Base-by-base conservation (phyloP, 2,888 invertebrate genomes). In the Andrena marginata region DNA sequence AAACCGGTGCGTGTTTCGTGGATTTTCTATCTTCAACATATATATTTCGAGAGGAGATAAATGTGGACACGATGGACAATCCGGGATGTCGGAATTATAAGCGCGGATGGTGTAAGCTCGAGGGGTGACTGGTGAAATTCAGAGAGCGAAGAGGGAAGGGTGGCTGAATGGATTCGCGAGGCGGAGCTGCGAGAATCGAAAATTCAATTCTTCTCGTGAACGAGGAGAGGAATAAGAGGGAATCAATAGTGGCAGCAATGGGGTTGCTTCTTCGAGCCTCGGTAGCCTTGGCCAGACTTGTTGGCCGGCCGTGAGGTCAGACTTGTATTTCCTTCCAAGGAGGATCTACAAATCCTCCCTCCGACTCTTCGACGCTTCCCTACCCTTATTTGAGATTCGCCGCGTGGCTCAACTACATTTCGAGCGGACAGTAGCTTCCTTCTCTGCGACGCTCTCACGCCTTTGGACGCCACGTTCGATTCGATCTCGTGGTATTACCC, bases 121-220 rank as follows among this genome's bases (percentile, higher is more conserved):
- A 48, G 26, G 35, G 64, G 2, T 2, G 26, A 65, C 35, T 62
- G 65, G 62, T 26, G 29, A 60, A 16, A 69, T 4, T 59, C 63
- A 26, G 26, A 64, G 78, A 85, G 77, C 82, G 82, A 87, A 86
- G 29, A 71, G 79, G 86, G 89, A 85, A 85, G 84, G 88, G 80
- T 77, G 56, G 56, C 23, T 56, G 42, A 56, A 56, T 56, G 84
- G 88, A 87, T 85, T 83, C 83, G 83, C 83, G 71, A 82, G 83
- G 87, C 23, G 82, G 35, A 63, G n/a, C 88, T 83, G 82, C 54
- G 84, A 84, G 86, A 90, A 90, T 88, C 89, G 90, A 91, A 91
- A 91, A 92, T 93, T 93, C 92, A 92, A 93, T 93, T 93, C 91
- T 91, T 91, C 88, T 82, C 70, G 67, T 69, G 88, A 90, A 89